phyloP scores from a whole-genome alignment of 2,113 vertebrate species.

The Bubo scandiacus region DNA sequence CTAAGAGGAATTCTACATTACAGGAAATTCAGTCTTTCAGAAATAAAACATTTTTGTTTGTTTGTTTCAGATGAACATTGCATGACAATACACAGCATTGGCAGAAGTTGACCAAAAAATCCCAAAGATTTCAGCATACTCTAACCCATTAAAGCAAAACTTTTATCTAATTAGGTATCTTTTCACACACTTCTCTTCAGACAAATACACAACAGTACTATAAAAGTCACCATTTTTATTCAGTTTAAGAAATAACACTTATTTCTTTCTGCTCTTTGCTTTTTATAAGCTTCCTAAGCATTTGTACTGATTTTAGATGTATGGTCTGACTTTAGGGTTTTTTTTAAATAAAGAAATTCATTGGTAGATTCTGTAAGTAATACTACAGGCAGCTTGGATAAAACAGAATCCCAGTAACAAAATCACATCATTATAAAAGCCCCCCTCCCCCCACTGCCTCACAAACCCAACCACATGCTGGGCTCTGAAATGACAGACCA shows the following conservation, averaged over 20 bases:
- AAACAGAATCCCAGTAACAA: not conserved
- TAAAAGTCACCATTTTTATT: not conserved
- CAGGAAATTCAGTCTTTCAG: not conserved
- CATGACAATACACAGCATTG: not conserved
- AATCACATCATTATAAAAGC: not conserved
- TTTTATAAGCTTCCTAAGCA: not conserved
- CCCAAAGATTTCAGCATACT: not conserved
- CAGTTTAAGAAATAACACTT: not conserved
- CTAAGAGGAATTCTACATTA: not conserved
- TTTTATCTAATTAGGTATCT: not conserved
- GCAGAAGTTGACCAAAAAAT: not conserved
- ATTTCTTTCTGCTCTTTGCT: not conserved
- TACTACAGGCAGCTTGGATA: not conserved
- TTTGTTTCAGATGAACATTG: not conserved
- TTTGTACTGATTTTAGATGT: not conserved
- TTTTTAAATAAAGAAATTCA: not conserved
- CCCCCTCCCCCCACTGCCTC: accelerated
- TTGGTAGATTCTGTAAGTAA: not conserved
- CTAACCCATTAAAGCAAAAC: not conserved
- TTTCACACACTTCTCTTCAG: not conserved
- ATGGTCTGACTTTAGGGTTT: not conserved
- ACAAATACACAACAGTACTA: not conserved
- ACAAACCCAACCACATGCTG: not conserved
- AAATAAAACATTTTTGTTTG: not conserved
- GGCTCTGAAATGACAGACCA: not conserved